Evolutionary conservation across 2,888 invertebrate genomes (phyloP).

Genomic region (Autographa pulchrina): DNA sequence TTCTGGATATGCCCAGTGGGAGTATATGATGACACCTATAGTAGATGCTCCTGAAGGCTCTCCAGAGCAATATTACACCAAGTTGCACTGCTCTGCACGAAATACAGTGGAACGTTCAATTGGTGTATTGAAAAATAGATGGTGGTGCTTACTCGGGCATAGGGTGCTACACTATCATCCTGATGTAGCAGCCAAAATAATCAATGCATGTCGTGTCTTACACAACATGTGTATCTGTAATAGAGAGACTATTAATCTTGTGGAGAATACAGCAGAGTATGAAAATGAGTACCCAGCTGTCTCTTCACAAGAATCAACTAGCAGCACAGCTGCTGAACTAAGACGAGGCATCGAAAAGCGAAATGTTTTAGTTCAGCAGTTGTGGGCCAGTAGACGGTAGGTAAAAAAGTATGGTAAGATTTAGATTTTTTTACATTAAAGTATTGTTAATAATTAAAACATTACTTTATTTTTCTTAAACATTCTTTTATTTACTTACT

Average conservation of each 20-base stretch:
- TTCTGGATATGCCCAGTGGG: conserved; percentile 17
- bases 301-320: too few species aligned
- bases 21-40: conserved; percentile 24
- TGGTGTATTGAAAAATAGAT: conserved; percentile 17
- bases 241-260: background rate
- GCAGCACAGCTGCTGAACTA: too few species aligned
- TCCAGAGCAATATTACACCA: conserved; percentile 14
- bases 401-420: too few species aligned
- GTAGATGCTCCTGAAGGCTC: conserved; percentile 14
- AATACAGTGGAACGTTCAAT: conserved; percentile 20
- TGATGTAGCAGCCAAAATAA: conserved; percentile 19
- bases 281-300: too few species aligned
- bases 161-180: conserved; percentile 23
- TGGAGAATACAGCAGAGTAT: background rate
- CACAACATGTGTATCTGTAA: conserved; percentile 3
- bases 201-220: conserved; percentile 13
- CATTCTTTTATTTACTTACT: too few species aligned
- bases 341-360: too few species aligned
- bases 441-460: too few species aligned
- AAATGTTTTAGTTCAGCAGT: too few species aligned
- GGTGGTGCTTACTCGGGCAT: conserved; percentile 7
- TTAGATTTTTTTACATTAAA: too few species aligned
- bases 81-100: conserved; percentile 14
- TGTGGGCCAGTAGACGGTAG: too few species aligned
- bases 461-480: too few species aligned